Evolutionary conservation across 2,888 invertebrate genomes (phyloP), one percentile per base, ranked within the genome.

Genomic region (Carcina quercana): DNA sequence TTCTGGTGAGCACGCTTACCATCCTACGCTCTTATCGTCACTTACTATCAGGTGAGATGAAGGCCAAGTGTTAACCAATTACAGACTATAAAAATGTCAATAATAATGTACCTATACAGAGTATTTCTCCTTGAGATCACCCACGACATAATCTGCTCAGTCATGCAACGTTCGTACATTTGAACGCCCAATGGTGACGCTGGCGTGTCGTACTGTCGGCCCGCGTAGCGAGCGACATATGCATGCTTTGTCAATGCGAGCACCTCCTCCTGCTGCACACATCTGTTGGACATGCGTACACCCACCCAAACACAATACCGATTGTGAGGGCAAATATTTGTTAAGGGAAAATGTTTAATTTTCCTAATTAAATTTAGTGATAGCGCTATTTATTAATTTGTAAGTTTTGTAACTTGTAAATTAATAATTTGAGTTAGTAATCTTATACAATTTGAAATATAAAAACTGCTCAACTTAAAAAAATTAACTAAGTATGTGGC

Each of bases 231-330:
- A 32, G 47, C 61, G 78, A 74, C 78, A 79, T 79, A 73, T 79
- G 80, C 59, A 59, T 57, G 50, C 63, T 59, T 66, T 76, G 75
- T 75, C 51, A 45, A 40, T 44, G 54, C 45, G 44, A 55, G 61
- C 68, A 66, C 73, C 74, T 72, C 69, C 61, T n/a, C n/a, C 55
- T 40, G 43, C 53, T 50, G 51, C 50, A 46, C 57, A 57, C 80
- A 82, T 79, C 79, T 79, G 80, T 78, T 64, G 43, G 46, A 68
- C 66, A 62, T 39, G 61, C 63, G 56, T 60, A 75, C 78, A 70
- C 80, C 79, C 78, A 76, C 70, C n/a, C n/a, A 41, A 45, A 29
- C 17, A 29, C 21, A 11, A 21, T 24, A 12, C 12, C 24, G 4
- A 28, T 28, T 28, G 27, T 24, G 22, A 15, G 8, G 24, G 13